These are phyloP conservation scores for Pomatorhinus ruficollis DNA, from an alignment of 2,113 vertebrate genomes.

Conservation along the genomic window DNA sequence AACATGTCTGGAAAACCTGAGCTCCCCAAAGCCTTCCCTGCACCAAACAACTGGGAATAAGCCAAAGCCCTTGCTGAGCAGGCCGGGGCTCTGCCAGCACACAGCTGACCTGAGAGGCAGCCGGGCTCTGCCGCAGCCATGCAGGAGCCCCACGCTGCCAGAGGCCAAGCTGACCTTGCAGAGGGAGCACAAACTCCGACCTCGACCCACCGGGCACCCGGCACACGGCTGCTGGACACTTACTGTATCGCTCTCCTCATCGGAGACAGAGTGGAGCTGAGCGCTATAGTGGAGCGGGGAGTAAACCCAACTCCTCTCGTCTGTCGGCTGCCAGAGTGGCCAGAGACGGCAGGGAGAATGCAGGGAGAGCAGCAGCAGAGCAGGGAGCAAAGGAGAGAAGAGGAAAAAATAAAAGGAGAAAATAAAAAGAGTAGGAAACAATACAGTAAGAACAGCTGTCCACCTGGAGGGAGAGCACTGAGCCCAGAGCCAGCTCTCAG, in stretches of 20 bases:
- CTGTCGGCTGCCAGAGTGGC: constrained; percentile 88
- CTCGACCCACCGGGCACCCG: background rate
- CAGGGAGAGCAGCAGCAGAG: constrained; percentile 78
- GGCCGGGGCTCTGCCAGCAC: background rate
- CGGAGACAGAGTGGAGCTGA: constrained; percentile 87
- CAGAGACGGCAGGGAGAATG: constrained; percentile 82
- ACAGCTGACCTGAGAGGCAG: background rate
- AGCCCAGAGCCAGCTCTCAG: background rate
- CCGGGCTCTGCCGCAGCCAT: background rate
- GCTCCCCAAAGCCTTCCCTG: background rate
- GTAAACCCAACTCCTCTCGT: constrained; percentile 99
- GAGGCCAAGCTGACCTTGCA: background rate
- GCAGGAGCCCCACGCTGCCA: background rate
- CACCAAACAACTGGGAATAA: background rate
- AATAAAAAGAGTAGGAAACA: constrained; percentile 71
- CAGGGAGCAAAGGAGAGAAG: constrained; percentile 66
- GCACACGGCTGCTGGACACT: constrained; percentile 73
- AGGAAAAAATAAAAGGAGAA: constrained; percentile 78
- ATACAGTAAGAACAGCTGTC: constrained; percentile 18
- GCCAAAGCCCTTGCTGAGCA: background rate
- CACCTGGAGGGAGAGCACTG: background rate
- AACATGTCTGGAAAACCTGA: background rate
- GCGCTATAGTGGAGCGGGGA: constrained; percentile 97
- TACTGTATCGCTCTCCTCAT: constrained; percentile 97
- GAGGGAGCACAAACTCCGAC: background rate